A percentile compares a stretch with the other conserved stretches of the same genome.
Conservation (phyloP, 2,888 invertebrate genomes). For the Drosophila ezoana region DNA sequence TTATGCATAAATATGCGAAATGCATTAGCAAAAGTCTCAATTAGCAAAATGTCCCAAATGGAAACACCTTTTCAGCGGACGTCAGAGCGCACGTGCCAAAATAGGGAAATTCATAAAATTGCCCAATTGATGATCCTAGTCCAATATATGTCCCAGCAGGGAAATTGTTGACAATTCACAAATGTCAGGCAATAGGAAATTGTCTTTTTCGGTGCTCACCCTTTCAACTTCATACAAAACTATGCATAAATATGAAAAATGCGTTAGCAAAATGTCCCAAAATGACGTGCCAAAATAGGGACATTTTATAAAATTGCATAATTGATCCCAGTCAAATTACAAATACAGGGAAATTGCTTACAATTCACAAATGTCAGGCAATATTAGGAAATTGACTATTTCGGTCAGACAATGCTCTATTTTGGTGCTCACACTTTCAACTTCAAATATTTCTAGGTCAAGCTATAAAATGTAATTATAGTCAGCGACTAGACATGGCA, state of each 20-base stretch:
- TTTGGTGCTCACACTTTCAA: conserved; percentile 14
- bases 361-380: conserved; percentile 25
- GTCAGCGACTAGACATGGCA: conserved; percentile 48
- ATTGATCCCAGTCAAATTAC: background rate
- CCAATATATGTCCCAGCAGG: background rate
- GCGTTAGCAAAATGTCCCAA: conserved; percentile 11
- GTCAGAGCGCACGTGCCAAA: background rate
- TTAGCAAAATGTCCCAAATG: conserved; percentile 20
- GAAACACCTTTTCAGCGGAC: too few species aligned
- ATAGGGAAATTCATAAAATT: conserved; percentile 1
- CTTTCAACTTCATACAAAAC: conserved; percentile 47
- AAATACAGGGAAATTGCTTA: conserved; percentile 17
- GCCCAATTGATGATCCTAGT: background rate
- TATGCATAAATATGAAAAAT: conserved; percentile 37
- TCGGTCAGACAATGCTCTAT: conserved; percentile 17
- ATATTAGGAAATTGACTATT: conserved; percentile 27
- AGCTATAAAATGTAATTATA: conserved; percentile 69
- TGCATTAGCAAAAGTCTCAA: conserved; percentile 28
- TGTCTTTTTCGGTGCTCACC: conserved; percentile 15
- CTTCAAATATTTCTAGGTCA: conserved; percentile 77
- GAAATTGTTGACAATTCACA: conserved; percentile 29
- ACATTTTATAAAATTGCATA: background rate
- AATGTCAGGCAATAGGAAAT: conserved; percentile 15
- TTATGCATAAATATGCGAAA: conserved; percentile 39
- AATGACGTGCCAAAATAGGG: background rate